phyloP scores from a whole-genome alignment of 2,888 invertebrate genomes.

The Drosophila macrospina region DNA sequence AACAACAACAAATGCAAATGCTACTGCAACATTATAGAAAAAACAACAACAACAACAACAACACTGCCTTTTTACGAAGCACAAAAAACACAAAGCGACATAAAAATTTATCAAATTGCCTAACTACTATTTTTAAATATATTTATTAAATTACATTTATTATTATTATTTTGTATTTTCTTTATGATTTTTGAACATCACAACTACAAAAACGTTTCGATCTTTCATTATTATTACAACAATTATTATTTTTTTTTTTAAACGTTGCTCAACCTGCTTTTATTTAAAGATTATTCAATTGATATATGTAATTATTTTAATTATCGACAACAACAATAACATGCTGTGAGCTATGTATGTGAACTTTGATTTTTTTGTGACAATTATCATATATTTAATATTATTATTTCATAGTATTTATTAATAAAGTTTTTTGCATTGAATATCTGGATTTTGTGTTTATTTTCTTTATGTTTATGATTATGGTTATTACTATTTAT shows the following conservation, averaged over 20 bases:
- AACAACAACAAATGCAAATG: constrained; percentile 26
- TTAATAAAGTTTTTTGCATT: constrained; percentile 77
- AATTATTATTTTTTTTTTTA: constrained; percentile 19
- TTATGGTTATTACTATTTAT: constrained; percentile 5
- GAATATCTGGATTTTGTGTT: constrained; percentile 23
- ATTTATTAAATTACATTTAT: constrained; percentile 26
- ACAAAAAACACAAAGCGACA: constrained; percentile 42
- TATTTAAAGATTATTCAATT: constrained; percentile 28
- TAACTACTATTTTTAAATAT: constrained; percentile 27
- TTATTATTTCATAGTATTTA: constrained; percentile 72
- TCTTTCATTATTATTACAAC: constrained; percentile 16
- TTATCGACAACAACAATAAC: constrained; percentile 46
- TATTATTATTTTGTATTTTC: too few species aligned
- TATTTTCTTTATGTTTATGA: constrained; percentile 14
- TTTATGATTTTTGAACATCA: constrained; percentile 57
- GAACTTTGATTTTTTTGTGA: constrained; percentile 63
- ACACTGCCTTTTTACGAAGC: constrained; percentile 74
- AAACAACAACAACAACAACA: constrained; percentile 45
- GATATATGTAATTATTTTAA: constrained; percentile 39
- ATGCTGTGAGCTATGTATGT: constrained; percentile 76
- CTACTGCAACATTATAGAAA: constrained; percentile 58
- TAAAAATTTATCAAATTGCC: constrained; percentile 28
- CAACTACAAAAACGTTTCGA: constrained; percentile 50
- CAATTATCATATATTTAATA: constrained; percentile 54
- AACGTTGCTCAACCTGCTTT: constrained; percentile 36